These are phyloP conservation scores for Macaria notata DNA, from an alignment of 2,888 invertebrate species.

Conservation along the genomic window DNA sequence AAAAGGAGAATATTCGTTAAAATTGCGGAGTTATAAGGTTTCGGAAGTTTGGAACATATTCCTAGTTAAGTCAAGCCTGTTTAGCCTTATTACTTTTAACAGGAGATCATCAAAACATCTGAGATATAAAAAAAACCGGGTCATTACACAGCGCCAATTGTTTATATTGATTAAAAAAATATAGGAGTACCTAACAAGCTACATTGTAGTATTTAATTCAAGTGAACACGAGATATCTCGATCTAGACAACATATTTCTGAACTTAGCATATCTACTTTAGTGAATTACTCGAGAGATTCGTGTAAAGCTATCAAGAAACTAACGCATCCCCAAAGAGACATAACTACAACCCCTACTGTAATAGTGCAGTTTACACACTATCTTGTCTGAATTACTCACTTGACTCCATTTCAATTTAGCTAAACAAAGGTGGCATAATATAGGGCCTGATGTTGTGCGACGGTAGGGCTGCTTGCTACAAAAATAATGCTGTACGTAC, in stretches of 20 bases:
- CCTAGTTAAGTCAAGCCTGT: no score
- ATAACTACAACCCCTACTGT: conserved; percentile 5
- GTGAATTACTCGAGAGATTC: no score
- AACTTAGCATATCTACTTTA: neutral
- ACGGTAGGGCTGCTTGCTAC: conserved; percentile 18
- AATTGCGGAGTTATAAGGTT: no score
- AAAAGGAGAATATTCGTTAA: neutral
- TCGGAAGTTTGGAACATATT: no score
- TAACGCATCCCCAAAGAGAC: conserved; percentile 9
- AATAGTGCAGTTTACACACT: conserved; percentile 19
- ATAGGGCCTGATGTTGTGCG: conserved; percentile 13
- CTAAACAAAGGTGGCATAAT: conserved; percentile 33
- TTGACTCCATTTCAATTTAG: conserved; percentile 31
- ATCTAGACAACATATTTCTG: neutral
- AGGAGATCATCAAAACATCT: no score
- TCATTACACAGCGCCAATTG: no score
- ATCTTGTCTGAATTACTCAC: conserved; percentile 35
- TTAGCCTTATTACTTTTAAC: no score
- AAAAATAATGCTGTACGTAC: neutral
- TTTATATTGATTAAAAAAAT: no score
- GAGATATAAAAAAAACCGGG: no score
- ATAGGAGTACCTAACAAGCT: no score
- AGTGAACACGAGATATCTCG: no score
- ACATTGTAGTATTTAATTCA: no score
- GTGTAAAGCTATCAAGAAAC: neutral